Base-by-base conservation (phyloP, 53 echinoderm and acorn worm genomes). In the Crossaster papposus region DNA sequence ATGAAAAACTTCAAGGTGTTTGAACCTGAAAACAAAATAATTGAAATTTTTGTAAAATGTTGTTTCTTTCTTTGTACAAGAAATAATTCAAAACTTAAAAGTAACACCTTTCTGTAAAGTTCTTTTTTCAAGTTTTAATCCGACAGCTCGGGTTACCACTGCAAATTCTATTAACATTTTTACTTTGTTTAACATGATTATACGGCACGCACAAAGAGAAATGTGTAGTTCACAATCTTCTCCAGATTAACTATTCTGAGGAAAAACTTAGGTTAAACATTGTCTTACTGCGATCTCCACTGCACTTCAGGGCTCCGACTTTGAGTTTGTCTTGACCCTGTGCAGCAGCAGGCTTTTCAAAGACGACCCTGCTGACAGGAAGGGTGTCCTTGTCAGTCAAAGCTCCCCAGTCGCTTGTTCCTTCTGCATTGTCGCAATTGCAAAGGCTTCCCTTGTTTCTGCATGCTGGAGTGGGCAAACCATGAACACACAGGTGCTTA, bases 1-100 rank as follows among this genome's bases (percentile, higher is more conserved):
- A 84, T 71, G 84, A 72, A 72, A 72, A 84, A 84, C 84, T 84
- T 52, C n/a, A 84, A 72, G 24, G 84, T 84, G 72, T 37, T 54
- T 17, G 84, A 84, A 72, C 32, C 84, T 84, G 20, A 14, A 50
- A 15, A 84, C 22, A 84, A 51, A 68, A 0, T 31, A 17, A 64
- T 54, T 30, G 36, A 17, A 35, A 0, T 13, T 20, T 20, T 9
- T n/a, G n/a, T n/a, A n/a, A n/a, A n/a, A 51, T 36, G 28, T 28
- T 44, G 38, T 26, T 44, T 44, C 44, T 9, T 7, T 9, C 44
- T 9, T 44, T 44, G 6, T 7, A 44, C 9, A 9, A 44, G 5
- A 44, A 44, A 7, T 9, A 44, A 44, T 44, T 9, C 5, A 44
- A 9, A 44, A 44, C 9, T 44, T 44, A 9, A 9, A 5, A 44